Evolutionary conservation across 2,113 vertebrate species (phyloP), one percentile per base, ranked within the genome.

Genomic region (Ancistrus triradiatus): DNA sequence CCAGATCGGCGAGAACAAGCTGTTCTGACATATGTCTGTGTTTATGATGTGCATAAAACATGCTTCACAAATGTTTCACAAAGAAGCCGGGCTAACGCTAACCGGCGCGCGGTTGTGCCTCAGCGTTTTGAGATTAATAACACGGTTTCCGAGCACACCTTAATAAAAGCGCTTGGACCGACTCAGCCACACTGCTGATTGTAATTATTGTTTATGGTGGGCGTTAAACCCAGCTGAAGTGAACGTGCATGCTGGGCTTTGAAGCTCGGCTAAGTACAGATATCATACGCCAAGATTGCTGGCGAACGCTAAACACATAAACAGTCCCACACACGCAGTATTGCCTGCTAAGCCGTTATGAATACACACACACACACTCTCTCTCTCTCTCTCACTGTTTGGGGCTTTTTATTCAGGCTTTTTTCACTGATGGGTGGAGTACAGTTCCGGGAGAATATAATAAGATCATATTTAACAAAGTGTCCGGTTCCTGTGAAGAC

Each of bases 391-490:
- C 25, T 2, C 46, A 14, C 21, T 11, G 6, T 19, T n/a, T 62
- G 59, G n/a, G n/a, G n/a, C n/a, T n/a, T n/a, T n/a, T n/a, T n/a
- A n/a, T n/a, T n/a, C n/a, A n/a, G n/a, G 28, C 42, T 43, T 2
- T 28, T 51, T 51, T 13, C 4, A 9, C 27, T 69, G 33, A 6
- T 58, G 43, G 50, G 68, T 84, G 83, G 78, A 83, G 82, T 69
- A 73, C 83, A 51, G 83, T 78, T 85, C 81, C 86, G 85, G 89
- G 86, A 86, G 88, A 90, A 89, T 88, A 88, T 87, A 89, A 78
- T 60, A 63, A 53, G 61, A 78, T 73, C 69, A 63, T 69, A 75
- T 66, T 74, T 62, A 73, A 72, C 68, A 63, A 72, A 74, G 62
- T 62, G 53, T 73, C 66, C 64, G 86, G 88, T 89, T 86, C 85